Base-by-base conservation (phyloP, 2,888 invertebrate genomes). In the Macropis europaea region DNA sequence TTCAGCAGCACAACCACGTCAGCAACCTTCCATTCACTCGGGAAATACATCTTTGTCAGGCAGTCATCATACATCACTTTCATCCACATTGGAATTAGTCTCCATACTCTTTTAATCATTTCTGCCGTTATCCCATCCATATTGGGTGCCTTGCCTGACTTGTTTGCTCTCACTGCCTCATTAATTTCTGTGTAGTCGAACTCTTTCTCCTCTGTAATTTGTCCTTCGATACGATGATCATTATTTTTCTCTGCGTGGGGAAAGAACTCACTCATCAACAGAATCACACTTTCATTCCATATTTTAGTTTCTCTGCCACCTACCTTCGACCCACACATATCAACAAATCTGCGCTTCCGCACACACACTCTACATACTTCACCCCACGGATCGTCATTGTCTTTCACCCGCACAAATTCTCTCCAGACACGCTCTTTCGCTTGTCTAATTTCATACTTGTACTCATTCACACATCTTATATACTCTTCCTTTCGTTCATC, bases 231-330 rank as follows among this genome's bases (percentile, higher is more conserved):
- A n/a, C n/a, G n/a, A n/a, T n/a, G n/a, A n/a, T n/a, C n/a, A n/a
- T n/a, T n/a, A n/a, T n/a, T n/a, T n/a, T n/a, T n/a, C n/a, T n/a
- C n/a, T n/a, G n/a, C n/a, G n/a, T n/a, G 30, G 5, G 45, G 57
- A 15, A 45, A 57, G 7, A 59, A 43, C 13, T 38, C 30, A 17
- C 15, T 11, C 28, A 48, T 3, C 7, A 59, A 3, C 6, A 26
- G 26, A 36, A 13, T 28, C n/a, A n/a, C n/a, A n/a, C n/a, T n/a
- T n/a, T n/a, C n/a, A n/a, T 9, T 30, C 60, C 60, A 60, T 26
- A 42, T 52, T 0, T 2, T 22, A 0, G 34, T 42, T 30, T 34
- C 2, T 9, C 1, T 17, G 2, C 4, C 52, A 32, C 34, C 34
- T 11, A 24, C 43, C 24, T 19, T 42, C 6, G 52, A 43, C 13